These are phyloP conservation scores for Takifugu ocellatus DNA, from an alignment of 2,797 vertebrate genomes.

Conservation along the genomic window DNA sequence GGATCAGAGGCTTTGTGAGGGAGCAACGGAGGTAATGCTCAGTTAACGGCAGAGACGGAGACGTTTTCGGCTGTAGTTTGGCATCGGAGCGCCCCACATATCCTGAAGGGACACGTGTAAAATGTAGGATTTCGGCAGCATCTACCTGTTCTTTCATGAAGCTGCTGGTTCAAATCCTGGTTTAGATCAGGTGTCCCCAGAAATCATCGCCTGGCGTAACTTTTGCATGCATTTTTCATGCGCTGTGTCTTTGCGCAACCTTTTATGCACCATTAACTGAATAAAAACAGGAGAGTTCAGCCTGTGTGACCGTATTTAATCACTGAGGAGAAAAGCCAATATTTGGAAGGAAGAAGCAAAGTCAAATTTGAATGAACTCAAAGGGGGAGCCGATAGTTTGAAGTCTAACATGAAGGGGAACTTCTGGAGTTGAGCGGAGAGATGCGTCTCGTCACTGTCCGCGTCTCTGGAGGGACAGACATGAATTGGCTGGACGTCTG, in stretches of 20 bases:
- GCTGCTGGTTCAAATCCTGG: too few species aligned
- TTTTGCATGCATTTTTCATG: too few species aligned
- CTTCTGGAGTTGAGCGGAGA: slow-evolving; percentile 15
- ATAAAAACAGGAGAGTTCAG: not conserved
- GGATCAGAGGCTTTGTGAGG: slow-evolving; percentile 18
- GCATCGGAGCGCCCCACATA: slow-evolving; percentile 18
- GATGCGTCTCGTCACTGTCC: slow-evolving; percentile 13
- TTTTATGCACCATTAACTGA: not conserved
- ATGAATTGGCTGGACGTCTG: slow-evolving; percentile 45
- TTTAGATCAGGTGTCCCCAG: too few species aligned
- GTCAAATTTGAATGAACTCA: not conserved
- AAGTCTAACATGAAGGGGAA: slow-evolving; percentile 3
- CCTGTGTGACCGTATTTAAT: too few species aligned
- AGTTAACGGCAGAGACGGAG: slow-evolving; percentile 34
- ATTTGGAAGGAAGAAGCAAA: not conserved
- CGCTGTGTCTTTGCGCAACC: not conserved
- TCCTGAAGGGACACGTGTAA: too few species aligned
- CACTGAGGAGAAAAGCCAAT: not conserved
- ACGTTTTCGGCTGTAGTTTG: slow-evolving; percentile 25
- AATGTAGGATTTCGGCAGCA: too few species aligned
- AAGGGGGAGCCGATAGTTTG: too few species aligned
- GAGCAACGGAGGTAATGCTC: slow-evolving; percentile 18
- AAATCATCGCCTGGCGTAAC: too few species aligned
- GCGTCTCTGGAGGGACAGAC: slow-evolving; percentile 40
- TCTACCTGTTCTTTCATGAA: too few species aligned